Evolutionary conservation across 2,113 vertebrate genomes (phyloP), one percentile per base, ranked within the genome.

Genomic region (Cyphomyrus discorhynchus): DNA sequence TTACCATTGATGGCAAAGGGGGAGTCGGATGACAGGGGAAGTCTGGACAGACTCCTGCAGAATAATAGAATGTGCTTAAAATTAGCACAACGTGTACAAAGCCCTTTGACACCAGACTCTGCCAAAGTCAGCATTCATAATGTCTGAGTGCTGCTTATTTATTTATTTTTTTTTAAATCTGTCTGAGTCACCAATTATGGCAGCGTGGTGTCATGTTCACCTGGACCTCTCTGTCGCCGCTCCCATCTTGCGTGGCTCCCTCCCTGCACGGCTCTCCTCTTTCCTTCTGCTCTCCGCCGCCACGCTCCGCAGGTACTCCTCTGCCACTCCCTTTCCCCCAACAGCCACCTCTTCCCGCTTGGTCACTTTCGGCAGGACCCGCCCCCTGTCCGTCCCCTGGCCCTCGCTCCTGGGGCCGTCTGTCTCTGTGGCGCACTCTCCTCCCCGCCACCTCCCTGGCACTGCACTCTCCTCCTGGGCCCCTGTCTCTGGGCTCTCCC

Each of bases 31-130:
- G 94, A 91, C 0, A 91, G 90, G 2, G 94, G 94, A 89, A 95
- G 92, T 83, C 95, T 95, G 92, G 94, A 96, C 2, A 96, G 91
- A 89, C 94, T 95, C 92, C 96, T 96, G 92, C 7, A 92, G 86
- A 89, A 90, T 39, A 70, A 90, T 88, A 39, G 53, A 84, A 89
- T 87, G 70, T 1, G 49, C 56, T 53, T 31, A 87, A 47, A 88
- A 39, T 46, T 77, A 87, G 42, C 53, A 52, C 39, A 49, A 46
- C 17, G 15, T 56, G 50, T 17, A 86, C 47, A 53, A 15, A 87
- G 27, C 50, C 47, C 42, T 84, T 24, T 1, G 15, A 84, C 45
- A 47, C 15, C 74, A 80, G 35, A 42, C 35, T 15, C 35, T 39
- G 70, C 70, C 70, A 84, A 47, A 84, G 42, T 83, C 80, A 45